Base-by-base conservation (phyloP, 2,888 invertebrate species). In the Gari tellinella region DNA sequence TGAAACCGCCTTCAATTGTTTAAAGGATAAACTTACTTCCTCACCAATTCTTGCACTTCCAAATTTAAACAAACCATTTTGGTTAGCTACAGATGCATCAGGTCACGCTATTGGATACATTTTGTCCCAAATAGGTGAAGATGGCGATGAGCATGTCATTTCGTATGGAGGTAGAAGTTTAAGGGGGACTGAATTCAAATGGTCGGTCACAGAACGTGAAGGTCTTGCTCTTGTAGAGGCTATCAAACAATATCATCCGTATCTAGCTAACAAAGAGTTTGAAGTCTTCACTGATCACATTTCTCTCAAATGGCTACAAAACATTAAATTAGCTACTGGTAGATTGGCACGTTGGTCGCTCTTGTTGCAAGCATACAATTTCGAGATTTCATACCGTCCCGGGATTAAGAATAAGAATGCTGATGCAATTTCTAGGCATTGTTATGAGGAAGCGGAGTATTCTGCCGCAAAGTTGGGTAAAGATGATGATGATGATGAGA, bases 281-380 rank as follows among this genome's bases (percentile, higher is more conserved):
- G 31, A 31, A 10, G 31, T 31, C 10, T 31, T 62, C 37, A 83
- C 83, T 4, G 81, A 85, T 56, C 80, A 82, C 51, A 56, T 52
- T 4, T 64, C 74, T 37, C 62, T 81, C 0, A 67, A 62, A 26
- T 82, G 72, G 65, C 56, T 83, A 3, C 49, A 75, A 17, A 31
- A 31, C 17, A 46, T 31, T 15, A 48, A 60, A 38, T 26, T 31
- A 8, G 48, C 31, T 10, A 48, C 37, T 2, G 58, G 49, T 38
- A 46, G 48, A 14, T 31, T 48, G 17, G 58, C 26, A 14, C 31
- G 48, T 15, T 60, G 49, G 58, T 43, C 58, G 1, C 19, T 60
- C 8, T 4, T 26, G n/a, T 19, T 60, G 10, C 58, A 60, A 48
- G 25, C 15, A 10, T 60, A 60, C 58, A 46, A 60, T 8, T 60